phyloP scores from a whole-genome alignment of 2,113 vertebrate genomes.

The Xyliphius kryptos region DNA sequence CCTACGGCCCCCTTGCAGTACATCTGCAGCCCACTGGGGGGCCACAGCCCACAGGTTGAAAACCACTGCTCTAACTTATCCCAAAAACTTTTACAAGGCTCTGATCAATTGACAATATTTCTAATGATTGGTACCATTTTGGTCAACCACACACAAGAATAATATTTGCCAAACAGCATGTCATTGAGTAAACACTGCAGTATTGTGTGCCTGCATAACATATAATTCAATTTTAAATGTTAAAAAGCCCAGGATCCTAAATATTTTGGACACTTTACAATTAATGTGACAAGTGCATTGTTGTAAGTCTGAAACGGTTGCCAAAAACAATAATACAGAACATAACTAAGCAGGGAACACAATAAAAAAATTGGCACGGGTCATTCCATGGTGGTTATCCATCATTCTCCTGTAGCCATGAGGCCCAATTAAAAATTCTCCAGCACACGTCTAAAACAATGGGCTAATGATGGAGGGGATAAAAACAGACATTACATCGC shows the following conservation, averaged over 20 bases:
- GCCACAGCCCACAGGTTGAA: too few species aligned
- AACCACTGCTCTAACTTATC: too few species aligned
- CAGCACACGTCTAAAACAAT: constrained; percentile 19
- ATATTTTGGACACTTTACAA: neutral
- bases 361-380: neutral
- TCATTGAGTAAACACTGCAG: too few species aligned
- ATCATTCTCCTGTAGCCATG: constrained; percentile 16
- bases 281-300: neutral
- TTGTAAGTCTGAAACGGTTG: neutral
- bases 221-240: too few species aligned
- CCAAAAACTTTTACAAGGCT: too few species aligned
- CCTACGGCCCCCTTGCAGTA: too few species aligned
- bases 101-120: too few species aligned
- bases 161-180: too few species aligned
- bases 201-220: too few species aligned
- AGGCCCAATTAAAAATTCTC: constrained; percentile 23
- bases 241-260: neutral
- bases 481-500: constrained; percentile 28
- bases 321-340: neutral
- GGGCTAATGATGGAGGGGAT: constrained; percentile 27
- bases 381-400: neutral
- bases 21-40: too few species aligned
- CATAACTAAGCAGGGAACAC: neutral
- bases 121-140: too few species aligned
- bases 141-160: too few species aligned